Base-by-base conservation (phyloP, 2,113 vertebrate genomes). In the Leucopternis melanops region DNA sequence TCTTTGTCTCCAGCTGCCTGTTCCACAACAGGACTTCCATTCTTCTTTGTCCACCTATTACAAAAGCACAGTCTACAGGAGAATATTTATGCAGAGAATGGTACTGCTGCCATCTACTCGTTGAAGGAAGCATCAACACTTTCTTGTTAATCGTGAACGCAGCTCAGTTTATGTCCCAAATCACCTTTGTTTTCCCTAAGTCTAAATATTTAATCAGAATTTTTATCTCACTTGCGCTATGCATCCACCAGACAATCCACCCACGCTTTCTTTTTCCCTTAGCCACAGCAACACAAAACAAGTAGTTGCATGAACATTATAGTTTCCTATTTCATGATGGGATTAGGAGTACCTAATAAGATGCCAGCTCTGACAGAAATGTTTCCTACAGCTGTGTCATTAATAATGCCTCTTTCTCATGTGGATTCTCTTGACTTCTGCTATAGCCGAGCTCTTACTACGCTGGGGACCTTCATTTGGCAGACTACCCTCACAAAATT, bases 61-160 rank as follows among this genome's bases (percentile, higher is more conserved):
- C 8, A 85, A 73, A 91, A 85, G 13, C 77, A 26, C 8, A 50
- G 54, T 25, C 47, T 73, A 62, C 45, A 50, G 32, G 54, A 61
- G 10, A 75, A 13, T 27, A 47, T 69, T 82, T 42, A 45, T 44
- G 62, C 62, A 79, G 66, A 63, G 72, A 94, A 88, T 65, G 50
- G 71, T 69, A 31, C 81, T 96, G 89, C 97, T 97, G 96, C 96
- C 94, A 91, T 73, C 96, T 97, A 65, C 58, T 91, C 4, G 16
- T 44, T 79, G 58, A 91, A 92, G 29, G 27, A 70, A 82, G 63
- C 50, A 92, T 94, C 81, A 62, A 16, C 74, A 58, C 49, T 45
- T 72, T 54, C 55, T 73, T 81, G 49, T 66, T 88, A 88, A 57
- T 67, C 57, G 16, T 2, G 50, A 87, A 8, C 65, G n/a, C 25